Evolutionary conservation across 2,888 invertebrate genomes (phyloP).

Genomic region (Kuschelorhynchus macadamiae): DNA sequence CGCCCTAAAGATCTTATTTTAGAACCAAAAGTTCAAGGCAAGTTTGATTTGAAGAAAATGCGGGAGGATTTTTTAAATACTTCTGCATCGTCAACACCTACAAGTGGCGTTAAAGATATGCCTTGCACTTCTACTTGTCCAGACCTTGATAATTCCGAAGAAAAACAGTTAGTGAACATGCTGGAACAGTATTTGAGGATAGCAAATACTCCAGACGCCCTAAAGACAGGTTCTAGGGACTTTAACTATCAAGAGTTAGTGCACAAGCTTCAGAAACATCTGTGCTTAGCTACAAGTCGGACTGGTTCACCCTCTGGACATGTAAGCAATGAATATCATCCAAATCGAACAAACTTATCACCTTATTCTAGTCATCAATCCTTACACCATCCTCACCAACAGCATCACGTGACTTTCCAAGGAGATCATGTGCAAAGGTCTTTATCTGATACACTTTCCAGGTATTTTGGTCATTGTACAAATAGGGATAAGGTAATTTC

Average conservation of each 20-base stretch:
- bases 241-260: conserved; percentile 77
- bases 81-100: conserved; percentile 62
- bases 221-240: conserved; percentile 51
- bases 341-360: conserved; percentile 12
- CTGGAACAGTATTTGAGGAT: conserved; percentile 78
- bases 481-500: conserved; percentile 80
- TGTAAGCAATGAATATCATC: conserved; percentile 11
- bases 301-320: conserved; percentile 11
- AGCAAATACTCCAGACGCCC: conserved; percentile 61
- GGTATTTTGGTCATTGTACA: conserved; percentile 77
- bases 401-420: conserved; percentile 63
- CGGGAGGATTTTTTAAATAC: conserved; percentile 77
- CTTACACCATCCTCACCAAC: conserved; percentile 19
- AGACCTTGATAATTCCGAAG: conserved; percentile 63
- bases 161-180: conserved; percentile 75
- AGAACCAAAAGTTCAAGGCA: conserved; percentile 69
- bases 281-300: conserved; percentile 59
- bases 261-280: conserved; percentile 75
- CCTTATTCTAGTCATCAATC: conserved; percentile 30
- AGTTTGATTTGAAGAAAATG: conserved; percentile 79
- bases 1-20: conserved; percentile 66
- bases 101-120: conserved; percentile 40
- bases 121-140: conserved; percentile 42
- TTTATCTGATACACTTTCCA: conserved; percentile 76
- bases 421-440: conserved; percentile 74